Percentiles rank a stretch among this genome's conserved stretches.
These are phyloP conservation scores for Tychaedon coryphoeus DNA, from an alignment of 2,113 vertebrate species.

Conservation along the genomic window DNA sequence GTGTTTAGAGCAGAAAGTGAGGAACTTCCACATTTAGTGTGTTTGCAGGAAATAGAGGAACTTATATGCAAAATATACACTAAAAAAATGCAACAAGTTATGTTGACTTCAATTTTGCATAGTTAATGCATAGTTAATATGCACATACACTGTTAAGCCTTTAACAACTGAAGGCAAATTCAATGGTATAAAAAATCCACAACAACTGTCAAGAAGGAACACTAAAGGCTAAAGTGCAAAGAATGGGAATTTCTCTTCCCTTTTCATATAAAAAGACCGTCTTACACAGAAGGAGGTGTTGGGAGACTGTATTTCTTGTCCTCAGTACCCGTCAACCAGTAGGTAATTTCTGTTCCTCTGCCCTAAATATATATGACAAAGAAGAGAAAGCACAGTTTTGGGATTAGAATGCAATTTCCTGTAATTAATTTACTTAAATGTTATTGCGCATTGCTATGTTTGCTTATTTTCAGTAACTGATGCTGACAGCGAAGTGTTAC, in stretches of 20 bases:
- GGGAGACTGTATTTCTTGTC: constrained; percentile 86
- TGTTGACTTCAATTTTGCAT: neutral
- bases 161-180: neutral
- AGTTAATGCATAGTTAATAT: no score
- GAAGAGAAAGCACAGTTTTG: neutral
- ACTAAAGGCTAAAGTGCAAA: neutral
- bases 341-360: constrained; percentile 92
- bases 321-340: constrained; percentile 91
- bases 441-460: neutral
- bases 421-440: neutral
- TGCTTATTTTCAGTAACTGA: neutral
- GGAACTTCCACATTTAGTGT: neutral
- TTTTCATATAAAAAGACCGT: neutral
- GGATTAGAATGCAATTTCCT: neutral
- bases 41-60: neutral
- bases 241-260: neutral
- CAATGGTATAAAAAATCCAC: neutral
- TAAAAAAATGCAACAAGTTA: neutral
- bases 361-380: constrained; percentile 76
- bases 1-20: neutral
- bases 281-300: constrained; percentile 92
- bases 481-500: neutral
- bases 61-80: neutral
- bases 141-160: neutral
- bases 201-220: neutral